Evolutionary conservation across 1,140 invertebrate species (phyloP), one percentile per base, ranked within the genome.

Genomic region (Ceratosolen fusciceps): DNA sequence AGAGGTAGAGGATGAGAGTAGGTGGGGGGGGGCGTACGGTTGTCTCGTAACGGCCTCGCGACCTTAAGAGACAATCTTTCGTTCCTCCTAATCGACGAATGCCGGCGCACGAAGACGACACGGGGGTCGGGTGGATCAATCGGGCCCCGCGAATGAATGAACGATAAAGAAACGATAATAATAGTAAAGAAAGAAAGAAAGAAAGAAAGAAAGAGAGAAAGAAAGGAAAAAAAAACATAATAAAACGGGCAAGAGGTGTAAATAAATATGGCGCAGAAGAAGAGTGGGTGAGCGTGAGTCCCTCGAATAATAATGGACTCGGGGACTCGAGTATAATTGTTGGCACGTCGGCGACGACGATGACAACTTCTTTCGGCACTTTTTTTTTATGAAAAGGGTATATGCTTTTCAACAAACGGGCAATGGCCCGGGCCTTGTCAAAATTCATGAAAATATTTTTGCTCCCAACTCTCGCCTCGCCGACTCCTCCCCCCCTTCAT

Each of bases 371-470:
- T 37, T 65, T 37, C 5, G 3, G 60, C 31, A 37, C 21, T 37
- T 37, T n/a, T n/a, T n/a, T n/a, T 65, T 65, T 65, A 37, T 65
- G 31, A 37, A 34, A 65, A 37, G 60, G 21, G 10, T 52, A 37
- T 60, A 14, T n/a, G 21, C 19, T 37, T 9, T 37, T 1, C n/a
- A n/a, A n/a, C n/a, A n/a, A n/a, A n/a, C n/a, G n/a, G n/a, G n/a
- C n/a, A n/a, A n/a, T n/a, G n/a, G n/a, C n/a, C 21, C 21, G 0
- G 34, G 37, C 60, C 31, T 65, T 65, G 60, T 65, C 60, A 65
- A 37, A 65, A 65, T n/a, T 37, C 24, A 37, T n/a, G 31, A 65
- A 65, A 65, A 16, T 65, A 65, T 37, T 21, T 65, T 65, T 37
- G 16, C 9, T n/a, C n/a, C n/a, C n/a, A n/a, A n/a, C n/a, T n/a